phyloP scores from a whole-genome alignment of 2,888 invertebrate genomes.

The Sarcophaga caerulescens region DNA sequence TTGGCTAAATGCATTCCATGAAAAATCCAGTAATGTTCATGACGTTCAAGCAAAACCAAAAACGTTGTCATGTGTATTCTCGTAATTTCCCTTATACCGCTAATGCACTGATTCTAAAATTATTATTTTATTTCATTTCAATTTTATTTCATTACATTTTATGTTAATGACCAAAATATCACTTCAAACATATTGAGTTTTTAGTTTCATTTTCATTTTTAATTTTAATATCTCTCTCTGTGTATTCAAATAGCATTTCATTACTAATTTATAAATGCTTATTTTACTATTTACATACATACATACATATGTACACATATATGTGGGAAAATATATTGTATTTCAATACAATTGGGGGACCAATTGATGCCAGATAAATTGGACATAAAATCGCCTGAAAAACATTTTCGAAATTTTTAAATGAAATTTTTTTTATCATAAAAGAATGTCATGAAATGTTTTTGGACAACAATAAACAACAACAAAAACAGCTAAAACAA shows the following conservation, averaged over 20 bases:
- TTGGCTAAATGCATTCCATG: neutral
- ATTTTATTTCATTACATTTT: neutral
- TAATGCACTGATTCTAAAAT: constrained; percentile 12
- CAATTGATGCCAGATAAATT: no score
- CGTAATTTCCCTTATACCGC: neutral
- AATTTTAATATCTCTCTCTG: no score
- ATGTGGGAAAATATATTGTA: neutral
- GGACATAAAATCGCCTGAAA: no score
- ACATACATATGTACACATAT: neutral
- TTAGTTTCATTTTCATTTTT: neutral
- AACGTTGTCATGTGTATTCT: no score
- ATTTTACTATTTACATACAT: neutral
- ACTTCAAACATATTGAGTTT: neutral
- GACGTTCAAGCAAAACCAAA: neutral
- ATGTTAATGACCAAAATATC: constrained; percentile 14
- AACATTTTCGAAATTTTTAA: no score
- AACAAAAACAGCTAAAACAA: no score
- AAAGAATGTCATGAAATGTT: no score
- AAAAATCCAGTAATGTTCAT: neutral
- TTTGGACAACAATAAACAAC: no score
- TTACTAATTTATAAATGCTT: constrained; percentile 1
- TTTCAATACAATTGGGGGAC: no score
- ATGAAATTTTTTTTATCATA: no score
- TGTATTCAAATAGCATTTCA: neutral
- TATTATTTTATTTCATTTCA: neutral